A percentile compares a stretch with the other conserved stretches of the same genome.
Conservation (phyloP, 2,888 invertebrate genomes). For the Dendrolimus houi region DNA sequence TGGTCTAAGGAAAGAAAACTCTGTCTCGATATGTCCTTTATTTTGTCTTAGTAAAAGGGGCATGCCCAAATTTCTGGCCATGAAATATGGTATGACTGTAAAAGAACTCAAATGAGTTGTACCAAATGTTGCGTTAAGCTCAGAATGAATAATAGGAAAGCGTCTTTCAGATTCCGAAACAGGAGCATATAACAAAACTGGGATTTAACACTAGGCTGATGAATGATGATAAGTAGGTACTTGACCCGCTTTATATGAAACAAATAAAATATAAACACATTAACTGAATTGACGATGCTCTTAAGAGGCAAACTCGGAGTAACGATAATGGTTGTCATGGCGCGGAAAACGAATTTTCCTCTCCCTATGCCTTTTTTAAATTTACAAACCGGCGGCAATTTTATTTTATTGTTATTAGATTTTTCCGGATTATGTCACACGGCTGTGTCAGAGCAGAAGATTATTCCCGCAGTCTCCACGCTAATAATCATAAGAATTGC, state of each 20-base stretch:
- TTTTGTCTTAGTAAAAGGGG: too few species aligned
- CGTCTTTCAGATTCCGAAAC: too few species aligned
- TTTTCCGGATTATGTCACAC: conserved; percentile 75
- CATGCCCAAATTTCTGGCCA: too few species aligned
- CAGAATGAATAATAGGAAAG: too few species aligned
- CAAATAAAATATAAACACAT: conserved; percentile 29
- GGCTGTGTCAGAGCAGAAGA: conserved; percentile 63
- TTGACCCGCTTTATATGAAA: conserved; percentile 16
- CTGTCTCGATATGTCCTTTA: too few species aligned
- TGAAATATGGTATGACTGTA: too few species aligned
- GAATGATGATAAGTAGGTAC: too few species aligned
- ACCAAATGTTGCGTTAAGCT: too few species aligned
- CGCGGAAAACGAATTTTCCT: conserved; percentile 64
- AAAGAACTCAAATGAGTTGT: too few species aligned
- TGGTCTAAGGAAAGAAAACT: too few species aligned
- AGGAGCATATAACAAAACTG: too few species aligned
- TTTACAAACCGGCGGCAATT: conserved; percentile 73
- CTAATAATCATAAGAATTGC: conserved; percentile 76
- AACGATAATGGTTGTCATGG: conserved; percentile 69
- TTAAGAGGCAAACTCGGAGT: conserved; percentile 64
- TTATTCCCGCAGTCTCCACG: conserved; percentile 70
- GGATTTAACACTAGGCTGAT: too few species aligned
- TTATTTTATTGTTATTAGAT: conserved; percentile 77
- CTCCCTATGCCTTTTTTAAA: conserved; percentile 69
- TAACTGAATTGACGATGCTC: conserved; percentile 41